These are phyloP conservation scores for Beris chalybata DNA, from an alignment of 2,888 invertebrate species.

Conservation along the genomic window DNA sequence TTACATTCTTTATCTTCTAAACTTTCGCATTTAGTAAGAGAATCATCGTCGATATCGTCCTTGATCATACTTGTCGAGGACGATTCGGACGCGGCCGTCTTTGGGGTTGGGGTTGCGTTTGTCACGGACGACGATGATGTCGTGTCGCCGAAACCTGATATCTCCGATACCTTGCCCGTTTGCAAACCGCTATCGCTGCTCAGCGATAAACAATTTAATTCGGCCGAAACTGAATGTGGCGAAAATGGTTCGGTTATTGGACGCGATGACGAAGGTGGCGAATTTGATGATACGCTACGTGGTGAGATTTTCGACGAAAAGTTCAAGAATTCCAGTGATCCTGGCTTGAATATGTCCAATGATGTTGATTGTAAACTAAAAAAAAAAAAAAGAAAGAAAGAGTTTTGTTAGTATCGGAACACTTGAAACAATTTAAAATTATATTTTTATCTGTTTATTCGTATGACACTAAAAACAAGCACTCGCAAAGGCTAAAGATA, in stretches of 20 bases:
- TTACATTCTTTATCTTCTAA: slow-evolving; percentile 35
- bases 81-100: slow-evolving; percentile 40
- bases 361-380: slow-evolving; percentile 57
- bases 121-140: slow-evolving; percentile 47
- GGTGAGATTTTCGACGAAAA: slow-evolving; percentile 34
- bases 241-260: slow-evolving; percentile 41
- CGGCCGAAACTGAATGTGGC: slow-evolving; percentile 40
- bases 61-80: slow-evolving; percentile 27
- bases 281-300: slow-evolving; percentile 43
- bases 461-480: too few relatives aligned
- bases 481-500: slow-evolving; percentile 1
- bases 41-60: slow-evolving; percentile 50
- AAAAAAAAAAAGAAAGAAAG: slow-evolving; percentile 38
- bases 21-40: slow-evolving; percentile 41
- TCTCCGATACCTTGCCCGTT: slow-evolving; percentile 41
- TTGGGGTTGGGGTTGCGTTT: slow-evolving; percentile 33
- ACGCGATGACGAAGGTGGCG: slow-evolving; percentile 44
- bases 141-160: slow-evolving; percentile 40
- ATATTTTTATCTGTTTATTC: slow-evolving; percentile 49
- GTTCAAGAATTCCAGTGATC: slow-evolving; percentile 49
- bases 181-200: slow-evolving; percentile 45
- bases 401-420: not conserved
- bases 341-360: slow-evolving; percentile 51
- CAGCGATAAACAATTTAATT: slow-evolving; percentile 42
- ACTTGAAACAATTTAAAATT: slow-evolving; percentile 43